Evolutionary conservation across 2,888 invertebrate genomes (phyloP), one percentile per base, ranked within the genome.

Genomic region (Amiota communis): DNA sequence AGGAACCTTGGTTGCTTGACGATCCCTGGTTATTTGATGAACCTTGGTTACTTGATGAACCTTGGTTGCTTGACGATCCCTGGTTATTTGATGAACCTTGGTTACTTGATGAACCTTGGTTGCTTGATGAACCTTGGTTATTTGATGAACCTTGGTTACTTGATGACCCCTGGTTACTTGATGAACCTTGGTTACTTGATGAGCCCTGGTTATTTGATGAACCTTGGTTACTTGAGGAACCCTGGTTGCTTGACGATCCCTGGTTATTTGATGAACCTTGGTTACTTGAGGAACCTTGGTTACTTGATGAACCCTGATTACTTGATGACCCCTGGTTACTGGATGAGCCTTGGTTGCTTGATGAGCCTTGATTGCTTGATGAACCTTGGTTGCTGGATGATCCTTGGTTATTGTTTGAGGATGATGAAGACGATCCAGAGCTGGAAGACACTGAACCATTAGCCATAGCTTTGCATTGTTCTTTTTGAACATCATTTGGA

Each of bases 401-500:
- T 0, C 73, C 73, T 0, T 76, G 73, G 0, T 70, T 76, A 0
- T 70, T 70, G 9, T 13, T 49, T 23, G 49, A 48, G 4, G 48
- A 51, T 49, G 47, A 61, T n/a, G 72, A 63, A 67, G 75, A 59
- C 65, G 75, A 49, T 59, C 76, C 71, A 13, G 76, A 69, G 51
- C 69, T 20, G 2, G 74, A 61, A 6, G 68, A 72, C 4, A 74
- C 73, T 2, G 72, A 69, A 2, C 81, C 81, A 61, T 51, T 79
- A 1, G 87, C 85, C 87, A 87, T 87, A n/a, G 75, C 74, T 53
- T 76, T 82, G 72, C 89, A 88, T 70, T 88, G 82, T 64, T 87
- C 83, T 48, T 86, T 85, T 59, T 88, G 87, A 1, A 88, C 86
- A 70, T 86, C 82, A 2, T 87, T 86, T 23, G 89, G 89, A 78